phyloP scores from a whole-genome alignment of 2,888 invertebrate genomes.

The Drepana falcataria region DNA sequence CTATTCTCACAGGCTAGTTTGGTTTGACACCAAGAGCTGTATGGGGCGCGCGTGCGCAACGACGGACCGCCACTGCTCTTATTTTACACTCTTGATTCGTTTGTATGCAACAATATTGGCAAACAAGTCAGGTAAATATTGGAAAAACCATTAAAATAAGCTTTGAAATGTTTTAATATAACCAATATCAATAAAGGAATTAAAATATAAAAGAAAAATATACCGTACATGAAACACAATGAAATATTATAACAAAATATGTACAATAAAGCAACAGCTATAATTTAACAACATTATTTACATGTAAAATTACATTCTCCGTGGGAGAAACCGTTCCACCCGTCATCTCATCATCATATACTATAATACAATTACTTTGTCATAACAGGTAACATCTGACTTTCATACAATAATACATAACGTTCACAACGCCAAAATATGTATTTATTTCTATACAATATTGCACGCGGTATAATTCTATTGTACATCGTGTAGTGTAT shows the following conservation, averaged over 20 bases:
- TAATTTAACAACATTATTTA: slow-evolving; percentile 76
- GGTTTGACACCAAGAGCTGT: no score
- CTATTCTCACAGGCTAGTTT: not conserved
- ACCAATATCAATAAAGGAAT: slow-evolving; percentile 45
- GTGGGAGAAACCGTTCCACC: slow-evolving; percentile 45
- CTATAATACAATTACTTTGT: slow-evolving; percentile 76
- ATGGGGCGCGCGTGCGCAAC: not conserved
- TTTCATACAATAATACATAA: slow-evolving; percentile 76
- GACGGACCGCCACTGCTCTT: slow-evolving; percentile 5
- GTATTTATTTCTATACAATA: slow-evolving; percentile 74
- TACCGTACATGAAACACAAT: slow-evolving; percentile 60
- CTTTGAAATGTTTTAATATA: slow-evolving; percentile 41
- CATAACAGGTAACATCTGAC: slow-evolving; percentile 79
- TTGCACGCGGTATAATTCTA: slow-evolving; percentile 73
- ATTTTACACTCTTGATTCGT: slow-evolving; percentile 18
- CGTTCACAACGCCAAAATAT: slow-evolving; percentile 77
- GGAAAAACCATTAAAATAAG: slow-evolving; percentile 39
- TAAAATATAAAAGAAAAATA: slow-evolving; percentile 46
- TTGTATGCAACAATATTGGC: slow-evolving; percentile 19
- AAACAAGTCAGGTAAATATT: slow-evolving; percentile 24
- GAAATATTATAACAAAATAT: slow-evolving; percentile 68
- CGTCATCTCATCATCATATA: slow-evolving; percentile 47
- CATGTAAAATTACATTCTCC: slow-evolving; percentile 52
- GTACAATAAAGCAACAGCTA: slow-evolving; percentile 75
- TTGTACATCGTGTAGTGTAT: slow-evolving; percentile 58